Percentiles rank a stretch among this genome's conserved stretches.
Evolutionary conservation across 2,797 vertebrate genomes (phyloP).

Genomic region (Galagoides demidoff): DNA sequence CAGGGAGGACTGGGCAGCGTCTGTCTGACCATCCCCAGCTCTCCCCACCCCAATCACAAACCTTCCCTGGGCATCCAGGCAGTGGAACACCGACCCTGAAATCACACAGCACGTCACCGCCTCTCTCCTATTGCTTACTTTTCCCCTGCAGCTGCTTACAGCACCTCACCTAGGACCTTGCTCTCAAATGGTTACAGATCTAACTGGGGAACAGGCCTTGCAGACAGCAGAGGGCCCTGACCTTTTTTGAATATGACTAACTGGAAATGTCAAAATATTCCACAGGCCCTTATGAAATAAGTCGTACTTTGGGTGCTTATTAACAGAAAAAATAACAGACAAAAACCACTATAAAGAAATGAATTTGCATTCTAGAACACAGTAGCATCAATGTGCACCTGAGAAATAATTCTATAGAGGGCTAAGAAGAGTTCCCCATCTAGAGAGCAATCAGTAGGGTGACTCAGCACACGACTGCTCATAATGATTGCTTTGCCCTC

Average conservation of each 20-base stretch:
- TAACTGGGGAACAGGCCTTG: background rate
- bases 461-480: fast-evolving
- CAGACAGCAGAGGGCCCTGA: background rate
- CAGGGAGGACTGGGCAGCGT: background rate
- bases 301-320: background rate
- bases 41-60: background rate
- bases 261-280: background rate
- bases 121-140: background rate
- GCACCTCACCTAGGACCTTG: background rate
- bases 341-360: background rate
- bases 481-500: background rate
- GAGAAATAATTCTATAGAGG: background rate
- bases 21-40: background rate
- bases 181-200: background rate
- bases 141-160: background rate
- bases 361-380: background rate
- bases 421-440: background rate
- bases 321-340: background rate
- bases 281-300: background rate
- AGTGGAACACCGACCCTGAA: background rate
- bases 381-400: background rate
- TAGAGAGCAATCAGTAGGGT: background rate
- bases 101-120: background rate
- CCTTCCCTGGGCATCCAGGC: background rate
- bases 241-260: background rate